Conservation (phyloP, 2,888 invertebrate species). For the Leucozona laternaria region DNA sequence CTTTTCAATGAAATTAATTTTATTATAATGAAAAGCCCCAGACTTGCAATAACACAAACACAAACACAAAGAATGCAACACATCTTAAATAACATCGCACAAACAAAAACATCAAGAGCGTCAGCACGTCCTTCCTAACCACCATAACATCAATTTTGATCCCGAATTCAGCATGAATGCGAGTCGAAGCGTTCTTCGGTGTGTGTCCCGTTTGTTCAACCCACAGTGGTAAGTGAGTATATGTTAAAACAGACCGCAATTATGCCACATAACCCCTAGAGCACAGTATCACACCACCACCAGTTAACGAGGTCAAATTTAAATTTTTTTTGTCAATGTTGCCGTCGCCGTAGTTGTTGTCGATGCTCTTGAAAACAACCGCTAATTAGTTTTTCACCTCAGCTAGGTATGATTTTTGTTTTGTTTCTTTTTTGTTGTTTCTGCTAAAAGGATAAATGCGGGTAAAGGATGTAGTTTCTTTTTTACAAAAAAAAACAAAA, state of each 20-base stretch:
- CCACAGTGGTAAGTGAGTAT: background rate
- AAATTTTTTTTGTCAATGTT: constrained; percentile 35
- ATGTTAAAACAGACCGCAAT: constrained; percentile 59
- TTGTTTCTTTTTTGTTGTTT: background rate
- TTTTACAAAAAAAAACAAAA: background rate
- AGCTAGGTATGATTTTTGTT: background rate
- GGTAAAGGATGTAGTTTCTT: constrained; percentile 13
- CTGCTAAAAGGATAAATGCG: constrained; percentile 11
- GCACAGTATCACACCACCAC: background rate
- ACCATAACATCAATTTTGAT: constrained; percentile 43
- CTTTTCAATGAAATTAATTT: constrained; percentile 60
- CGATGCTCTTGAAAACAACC: constrained; percentile 48
- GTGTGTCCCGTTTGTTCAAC: background rate
- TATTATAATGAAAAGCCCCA: constrained; percentile 29
- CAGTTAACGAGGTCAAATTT: constrained; percentile 46
- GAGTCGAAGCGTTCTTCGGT: background rate
- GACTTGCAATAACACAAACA: background rate
- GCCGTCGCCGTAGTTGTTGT: constrained; percentile 16
- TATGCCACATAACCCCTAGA: constrained; percentile 22
- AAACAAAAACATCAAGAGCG: constrained; percentile 4
- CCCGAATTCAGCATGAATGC: background rate
- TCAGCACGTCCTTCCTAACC: constrained; percentile 24
- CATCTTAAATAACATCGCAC: constrained; percentile 22
- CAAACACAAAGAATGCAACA: background rate
- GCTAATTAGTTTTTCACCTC: constrained; percentile 65